Base-by-base conservation (phyloP, 2,113 vertebrate genomes). In the Tinamus guttatus region DNA sequence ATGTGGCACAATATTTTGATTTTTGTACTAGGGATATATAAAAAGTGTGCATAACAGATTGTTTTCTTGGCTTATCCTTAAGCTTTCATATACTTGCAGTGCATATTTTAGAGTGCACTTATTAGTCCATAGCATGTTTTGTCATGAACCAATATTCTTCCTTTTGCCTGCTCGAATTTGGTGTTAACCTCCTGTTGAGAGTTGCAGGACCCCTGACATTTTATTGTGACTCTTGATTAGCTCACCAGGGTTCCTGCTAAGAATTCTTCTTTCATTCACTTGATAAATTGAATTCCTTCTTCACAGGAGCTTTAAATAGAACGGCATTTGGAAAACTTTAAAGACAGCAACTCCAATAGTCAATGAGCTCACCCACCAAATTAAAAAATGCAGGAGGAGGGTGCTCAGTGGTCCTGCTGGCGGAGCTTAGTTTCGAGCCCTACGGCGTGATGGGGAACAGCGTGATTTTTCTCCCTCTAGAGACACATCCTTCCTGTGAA, bases 151-250 rank as follows among this genome's bases (percentile, higher is more conserved):
- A 52, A 36, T n/a, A 34, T 73, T 69, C 92, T 94, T 90, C 73
- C 86, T 91, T 90, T 81, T 54, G 90, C 94, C 1, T 0, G 69
- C 90, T 95, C 89, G 93, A 10, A 93, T 95, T 94, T 91, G 87
- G 74, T 82, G 96, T 97, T 96, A 96, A 93, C 95, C 91, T 95
- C 97, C 94, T 92, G 93, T 58, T 18, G 96, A 96, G 96, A 94
- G 93, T 97, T 93, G 92, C 93, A 96, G 90, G 94, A 96, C 96
- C 92, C 86, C 91, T 95, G 95, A 96, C 95, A 95, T 93, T 96
- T 97, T 95, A 96, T 97, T 97, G 93, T 96, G 94, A 93, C 90
- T 97, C 93, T 96, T 96, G 93, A 97, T 96, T 96, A 97, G 96
- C 93, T 95, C 93, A 91, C 92, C 88, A 95, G 93, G 94, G 94